phyloP scores from a whole-genome alignment of 2,113 vertebrate genomes.

The Paratilapia polleni region DNA sequence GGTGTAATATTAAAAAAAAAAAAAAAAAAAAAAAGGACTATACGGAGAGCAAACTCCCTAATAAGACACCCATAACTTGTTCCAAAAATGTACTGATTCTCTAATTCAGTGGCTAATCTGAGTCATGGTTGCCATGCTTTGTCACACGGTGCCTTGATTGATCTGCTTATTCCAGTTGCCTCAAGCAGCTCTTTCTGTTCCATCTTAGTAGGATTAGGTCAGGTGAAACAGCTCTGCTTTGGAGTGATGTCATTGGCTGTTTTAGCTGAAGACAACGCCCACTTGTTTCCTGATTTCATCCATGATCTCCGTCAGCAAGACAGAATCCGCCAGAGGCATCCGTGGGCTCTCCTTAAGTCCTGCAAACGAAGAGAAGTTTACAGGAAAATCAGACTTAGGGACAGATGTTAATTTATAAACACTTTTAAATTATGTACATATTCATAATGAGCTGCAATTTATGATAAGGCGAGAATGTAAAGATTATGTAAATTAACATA shows the following conservation, averaged over 20 bases:
- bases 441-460: not conserved
- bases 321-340: conserved; percentile 80
- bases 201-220: conserved; percentile 34
- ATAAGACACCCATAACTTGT: not conserved
- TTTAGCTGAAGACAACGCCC: conserved; percentile 77
- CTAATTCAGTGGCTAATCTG: not conserved
- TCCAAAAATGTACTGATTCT: conserved; percentile 3
- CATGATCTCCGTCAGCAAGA: conserved; percentile 79
- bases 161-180: conserved; percentile 39
- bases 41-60: not conserved
- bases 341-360: conserved; percentile 82
- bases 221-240: conserved; percentile 34
- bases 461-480: conserved; percentile 22
- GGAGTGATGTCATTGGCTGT: conserved; percentile 63
- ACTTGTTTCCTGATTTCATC: conserved; percentile 80
- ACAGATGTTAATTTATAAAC: not conserved
- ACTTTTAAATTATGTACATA: conserved; percentile 26
- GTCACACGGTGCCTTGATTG: conserved; percentile 1
- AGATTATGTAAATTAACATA: conserved; percentile 46
- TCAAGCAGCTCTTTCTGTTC: conserved; percentile 8
- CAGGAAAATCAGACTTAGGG: not conserved
- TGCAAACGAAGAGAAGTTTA: conserved; percentile 45
- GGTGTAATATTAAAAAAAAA: no score
- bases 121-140: conserved; percentile 15
- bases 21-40: not conserved